Conservation (phyloP, 2,888 invertebrate genomes). For the Macrosiphum euphorbiae region DNA sequence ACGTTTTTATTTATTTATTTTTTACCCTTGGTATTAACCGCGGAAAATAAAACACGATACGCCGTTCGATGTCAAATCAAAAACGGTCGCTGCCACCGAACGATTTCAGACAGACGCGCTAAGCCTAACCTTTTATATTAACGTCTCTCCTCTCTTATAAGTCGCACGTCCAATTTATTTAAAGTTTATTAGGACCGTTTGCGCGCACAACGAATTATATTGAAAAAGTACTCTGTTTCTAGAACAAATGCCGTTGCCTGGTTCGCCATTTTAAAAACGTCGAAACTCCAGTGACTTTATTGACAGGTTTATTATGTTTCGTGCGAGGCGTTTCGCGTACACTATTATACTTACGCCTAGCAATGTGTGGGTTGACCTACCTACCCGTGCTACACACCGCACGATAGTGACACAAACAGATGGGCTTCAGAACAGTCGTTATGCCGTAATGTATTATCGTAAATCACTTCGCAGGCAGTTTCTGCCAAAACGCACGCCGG, state of each 20-base stretch:
- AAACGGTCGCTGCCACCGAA: background rate
- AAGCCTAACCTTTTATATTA: background rate
- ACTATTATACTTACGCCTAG: background rate
- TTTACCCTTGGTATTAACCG: background rate
- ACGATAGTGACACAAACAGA: background rate
- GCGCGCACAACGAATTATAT: background rate
- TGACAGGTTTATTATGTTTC: constrained; percentile 31
- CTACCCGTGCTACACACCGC: background rate
- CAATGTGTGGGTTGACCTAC: background rate
- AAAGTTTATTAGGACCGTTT: background rate
- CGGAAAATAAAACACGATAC: background rate
- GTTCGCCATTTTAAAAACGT: background rate
- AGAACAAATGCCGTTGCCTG: background rate
- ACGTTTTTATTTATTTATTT: background rate
- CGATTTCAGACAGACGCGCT: background rate
- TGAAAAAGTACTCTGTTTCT: background rate
- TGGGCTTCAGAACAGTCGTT: background rate
- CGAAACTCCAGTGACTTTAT: background rate
- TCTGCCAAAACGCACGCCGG: background rate
- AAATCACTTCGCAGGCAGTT: background rate
- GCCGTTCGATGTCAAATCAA: background rate
- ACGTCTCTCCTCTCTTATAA: background rate
- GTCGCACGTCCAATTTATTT: background rate
- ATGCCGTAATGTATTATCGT: background rate
- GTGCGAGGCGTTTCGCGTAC: background rate